A percentile compares a stretch with the other conserved stretches of the same genome.
These are phyloP conservation scores for Eudasyphora cyanicolor DNA, from an alignment of 2,888 invertebrate species.

Conservation along the genomic window DNA sequence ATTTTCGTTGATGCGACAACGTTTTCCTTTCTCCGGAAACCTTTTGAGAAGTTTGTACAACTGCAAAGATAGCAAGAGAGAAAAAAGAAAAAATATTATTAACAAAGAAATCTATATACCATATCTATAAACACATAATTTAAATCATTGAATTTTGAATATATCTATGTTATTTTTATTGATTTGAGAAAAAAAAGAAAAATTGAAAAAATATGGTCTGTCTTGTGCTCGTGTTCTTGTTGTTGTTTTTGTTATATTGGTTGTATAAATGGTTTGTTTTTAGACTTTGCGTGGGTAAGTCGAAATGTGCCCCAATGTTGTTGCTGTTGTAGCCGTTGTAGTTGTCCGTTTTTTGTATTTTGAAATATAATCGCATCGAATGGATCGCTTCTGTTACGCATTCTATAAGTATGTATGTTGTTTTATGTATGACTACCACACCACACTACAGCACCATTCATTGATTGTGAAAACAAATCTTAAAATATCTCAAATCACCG, in stretches of 20 bases:
- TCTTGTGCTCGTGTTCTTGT: not conserved
- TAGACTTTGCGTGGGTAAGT: conserved; percentile 61
- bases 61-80: conserved; percentile 53
- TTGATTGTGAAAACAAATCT: conserved; percentile 76
- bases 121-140: not conserved
- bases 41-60: not conserved
- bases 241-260: not conserved
- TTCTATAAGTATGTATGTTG: too few species aligned
- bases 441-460: not conserved
- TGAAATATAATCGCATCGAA: conserved; percentile 47
- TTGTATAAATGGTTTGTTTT: conserved; percentile 33
- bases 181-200: too few species aligned
- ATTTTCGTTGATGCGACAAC: not conserved
- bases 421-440: too few species aligned
- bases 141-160: not conserved
- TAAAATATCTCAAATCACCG: conserved; percentile 77
- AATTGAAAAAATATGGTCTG: not conserved
- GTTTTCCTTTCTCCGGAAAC: not conserved
- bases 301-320: not conserved
- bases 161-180: conserved; percentile 18
- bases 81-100: conserved; percentile 6
- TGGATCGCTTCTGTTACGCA: conserved; percentile 55
- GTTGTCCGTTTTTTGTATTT: conserved; percentile 28
- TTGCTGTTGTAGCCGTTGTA: conserved; percentile 11
- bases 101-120: not conserved